phyloP scores from a whole-genome alignment of 2,888 invertebrate genomes.

The Cantharis nigra region DNA sequence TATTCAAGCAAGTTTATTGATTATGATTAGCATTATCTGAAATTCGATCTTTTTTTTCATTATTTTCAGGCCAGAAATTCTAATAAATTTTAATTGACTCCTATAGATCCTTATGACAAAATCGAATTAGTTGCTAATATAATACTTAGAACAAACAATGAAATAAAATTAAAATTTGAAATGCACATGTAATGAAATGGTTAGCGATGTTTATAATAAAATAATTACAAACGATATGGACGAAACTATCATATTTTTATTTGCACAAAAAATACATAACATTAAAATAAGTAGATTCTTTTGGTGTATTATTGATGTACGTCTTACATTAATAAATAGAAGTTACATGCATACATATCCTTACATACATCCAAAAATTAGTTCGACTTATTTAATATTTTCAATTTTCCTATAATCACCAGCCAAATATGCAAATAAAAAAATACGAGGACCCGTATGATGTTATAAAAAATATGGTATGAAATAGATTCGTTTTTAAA shows the following conservation, averaged over 20 bases:
- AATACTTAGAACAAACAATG: not conserved
- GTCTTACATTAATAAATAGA: not conserved
- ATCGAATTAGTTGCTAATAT: not conserved
- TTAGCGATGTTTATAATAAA: not conserved
- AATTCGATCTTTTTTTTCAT: not conserved
- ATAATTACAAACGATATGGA: not conserved
- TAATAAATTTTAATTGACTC: not conserved
- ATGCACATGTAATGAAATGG: not conserved
- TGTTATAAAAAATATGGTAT: no score
- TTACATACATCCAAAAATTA: no score
- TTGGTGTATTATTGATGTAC: not conserved
- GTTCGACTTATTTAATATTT: no score
- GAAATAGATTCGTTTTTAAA: not conserved
- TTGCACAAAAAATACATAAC: not conserved
- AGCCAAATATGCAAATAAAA: no score
- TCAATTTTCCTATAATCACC: no score
- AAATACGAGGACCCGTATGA: no score
- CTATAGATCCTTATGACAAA: not conserved
- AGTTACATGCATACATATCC: not conserved
- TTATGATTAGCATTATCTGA: not conserved
- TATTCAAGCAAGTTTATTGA: conserved; percentile 50
- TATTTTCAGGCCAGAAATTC: not conserved
- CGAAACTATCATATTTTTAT: not conserved
- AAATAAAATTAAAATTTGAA: not conserved
- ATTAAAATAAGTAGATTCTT: not conserved